These are phyloP conservation scores for Lamproptera curius DNA, from an alignment of 2,888 invertebrate species.

Conservation along the genomic window DNA sequence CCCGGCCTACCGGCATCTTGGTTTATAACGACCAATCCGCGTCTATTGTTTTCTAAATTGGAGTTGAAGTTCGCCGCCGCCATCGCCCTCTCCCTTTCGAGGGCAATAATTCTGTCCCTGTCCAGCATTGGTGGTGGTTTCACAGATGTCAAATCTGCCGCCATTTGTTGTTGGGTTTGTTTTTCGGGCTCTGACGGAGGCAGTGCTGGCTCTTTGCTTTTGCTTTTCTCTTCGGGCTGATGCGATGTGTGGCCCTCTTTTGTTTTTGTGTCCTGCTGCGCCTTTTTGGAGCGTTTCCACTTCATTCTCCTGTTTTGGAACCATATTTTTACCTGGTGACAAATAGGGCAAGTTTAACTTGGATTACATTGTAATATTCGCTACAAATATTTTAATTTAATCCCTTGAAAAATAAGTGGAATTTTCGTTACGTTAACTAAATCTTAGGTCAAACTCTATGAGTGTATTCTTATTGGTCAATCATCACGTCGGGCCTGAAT, in stretches of 20 bases:
- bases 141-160: slow-evolving; percentile 70
- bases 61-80: slow-evolving; percentile 74
- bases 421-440: too few relatives aligned
- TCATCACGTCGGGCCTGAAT: too few relatives aligned
- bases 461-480: too few relatives aligned
- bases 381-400: too few relatives aligned
- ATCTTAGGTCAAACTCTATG: too few relatives aligned
- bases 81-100: slow-evolving; percentile 68
- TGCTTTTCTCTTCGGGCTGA: slow-evolving; percentile 55
- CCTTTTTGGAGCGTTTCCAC: slow-evolving; percentile 98
- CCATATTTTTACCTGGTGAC: slow-evolving; percentile 95
- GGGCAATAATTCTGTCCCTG: slow-evolving; percentile 69
- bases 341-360: slow-evolving; percentile 31
- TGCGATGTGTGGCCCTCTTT: slow-evolving; percentile 57
- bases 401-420: too few relatives aligned
- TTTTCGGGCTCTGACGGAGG: slow-evolving; percentile 48
- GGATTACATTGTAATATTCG: too few relatives aligned
- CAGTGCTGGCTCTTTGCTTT: slow-evolving; percentile 45
- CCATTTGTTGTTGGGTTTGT: slow-evolving; percentile 43
- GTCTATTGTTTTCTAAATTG: slow-evolving; percentile 69
- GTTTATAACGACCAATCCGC: slow-evolving; percentile 62
- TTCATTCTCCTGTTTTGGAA: slow-evolving; percentile 99
- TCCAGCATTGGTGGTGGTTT: slow-evolving; percentile 65
- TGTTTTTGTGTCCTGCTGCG: slow-evolving; percentile 90
- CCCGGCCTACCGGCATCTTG: slow-evolving; percentile 65